A percentile compares a stretch with the other conserved stretches of the same genome.
Conservation (phyloP, 2,888 invertebrate species). For the Linnaemya vulpina region DNA sequence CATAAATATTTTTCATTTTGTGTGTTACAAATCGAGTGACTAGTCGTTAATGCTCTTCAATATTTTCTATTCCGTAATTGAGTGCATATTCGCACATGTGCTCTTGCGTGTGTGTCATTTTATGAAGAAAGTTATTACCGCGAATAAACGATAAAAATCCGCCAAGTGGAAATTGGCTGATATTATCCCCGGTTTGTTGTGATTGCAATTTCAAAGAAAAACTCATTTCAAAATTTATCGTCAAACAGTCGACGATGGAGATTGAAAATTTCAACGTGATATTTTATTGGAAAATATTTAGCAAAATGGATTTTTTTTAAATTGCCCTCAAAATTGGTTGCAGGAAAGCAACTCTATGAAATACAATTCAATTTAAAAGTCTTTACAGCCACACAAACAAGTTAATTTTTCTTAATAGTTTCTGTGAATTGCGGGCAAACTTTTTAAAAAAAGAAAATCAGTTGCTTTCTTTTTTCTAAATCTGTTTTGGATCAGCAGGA, state of each 20-base stretch:
- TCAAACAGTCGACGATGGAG: neutral
- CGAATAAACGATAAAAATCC: neutral
- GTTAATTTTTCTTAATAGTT: too few species aligned
- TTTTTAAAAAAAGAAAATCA: too few species aligned
- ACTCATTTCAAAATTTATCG: neutral
- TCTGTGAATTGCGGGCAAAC: too few species aligned
- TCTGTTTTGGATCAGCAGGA: too few species aligned
- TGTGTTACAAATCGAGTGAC: neutral
- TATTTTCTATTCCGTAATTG: neutral
- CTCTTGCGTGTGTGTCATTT: neutral
- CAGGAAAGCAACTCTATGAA: neutral
- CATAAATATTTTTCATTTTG: too few species aligned
- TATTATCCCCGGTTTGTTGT: neutral
- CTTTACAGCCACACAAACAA: neutral
- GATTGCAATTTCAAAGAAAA: neutral
- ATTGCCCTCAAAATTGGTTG: neutral
- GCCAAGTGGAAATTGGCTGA: neutral
- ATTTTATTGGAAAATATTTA: neutral
- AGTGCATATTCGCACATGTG: neutral
- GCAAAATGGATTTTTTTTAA: neutral
- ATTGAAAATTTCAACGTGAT: neutral
- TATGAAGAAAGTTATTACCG: neutral
- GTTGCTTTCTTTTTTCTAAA: too few species aligned
- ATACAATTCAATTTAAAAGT: neutral
- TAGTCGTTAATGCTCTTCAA: neutral